These are phyloP conservation scores for Sternarchorhynchus goeldii DNA, from an alignment of 2,797 vertebrate species.

Conservation along the genomic window DNA sequence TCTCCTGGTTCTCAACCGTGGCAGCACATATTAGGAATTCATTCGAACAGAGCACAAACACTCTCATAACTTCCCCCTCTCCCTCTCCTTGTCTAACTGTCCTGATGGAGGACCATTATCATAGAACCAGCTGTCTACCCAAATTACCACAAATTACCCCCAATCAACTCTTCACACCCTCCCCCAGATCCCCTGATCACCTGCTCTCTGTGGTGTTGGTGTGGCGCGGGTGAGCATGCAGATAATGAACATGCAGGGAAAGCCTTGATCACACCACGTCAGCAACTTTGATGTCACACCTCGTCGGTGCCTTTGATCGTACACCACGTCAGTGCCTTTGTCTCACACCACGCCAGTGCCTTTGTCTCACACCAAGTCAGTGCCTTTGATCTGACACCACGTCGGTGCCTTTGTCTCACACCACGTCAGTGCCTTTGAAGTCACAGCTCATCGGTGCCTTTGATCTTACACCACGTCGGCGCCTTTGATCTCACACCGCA, in stretches of 20 bases:
- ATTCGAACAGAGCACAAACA: constrained; percentile 23
- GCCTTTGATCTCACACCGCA: too few relatives aligned
- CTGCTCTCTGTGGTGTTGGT: constrained; percentile 2
- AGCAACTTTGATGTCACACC: too few relatives aligned
- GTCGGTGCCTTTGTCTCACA: too few relatives aligned
- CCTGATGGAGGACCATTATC: constrained; percentile 39
- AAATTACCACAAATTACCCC: constrained; percentile 53
- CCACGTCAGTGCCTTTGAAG: too few relatives aligned
- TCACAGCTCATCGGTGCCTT: too few relatives aligned
- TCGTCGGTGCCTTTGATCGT: too few relatives aligned
- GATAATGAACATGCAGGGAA: constrained; percentile 9
- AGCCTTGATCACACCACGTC: constrained; percentile 1
- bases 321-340: too few relatives aligned
- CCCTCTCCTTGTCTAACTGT: constrained; percentile 15
- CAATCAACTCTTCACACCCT: constrained; percentile 52
- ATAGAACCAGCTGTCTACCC: constrained; percentile 47
- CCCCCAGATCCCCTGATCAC: constrained; percentile 29
- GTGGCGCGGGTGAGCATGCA: constrained; percentile 15
- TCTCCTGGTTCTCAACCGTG: neutral
- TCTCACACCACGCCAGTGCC: too few relatives aligned
- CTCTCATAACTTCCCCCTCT: constrained; percentile 21
- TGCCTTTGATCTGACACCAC: too few relatives aligned
- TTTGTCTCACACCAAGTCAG: too few relatives aligned
- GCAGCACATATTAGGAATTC: constrained; percentile 29
- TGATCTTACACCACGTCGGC: too few relatives aligned